Evolutionary conservation across 35 echinoderm and acorn worm genomes (phyloP), one percentile per base, ranked within the genome.

Genomic region (Eucidaris tribuloides): DNA sequence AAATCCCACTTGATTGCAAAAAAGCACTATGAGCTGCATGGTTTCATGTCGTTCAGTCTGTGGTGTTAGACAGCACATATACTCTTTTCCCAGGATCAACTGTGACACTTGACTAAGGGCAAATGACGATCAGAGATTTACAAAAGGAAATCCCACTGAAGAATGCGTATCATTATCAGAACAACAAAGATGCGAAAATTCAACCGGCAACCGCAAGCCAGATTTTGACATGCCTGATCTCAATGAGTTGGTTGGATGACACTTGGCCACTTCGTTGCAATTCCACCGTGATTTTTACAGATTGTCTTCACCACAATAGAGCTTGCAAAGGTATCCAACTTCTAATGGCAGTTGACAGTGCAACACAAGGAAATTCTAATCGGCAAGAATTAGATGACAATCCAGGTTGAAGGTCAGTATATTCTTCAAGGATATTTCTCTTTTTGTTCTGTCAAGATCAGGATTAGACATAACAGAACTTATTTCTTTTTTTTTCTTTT

Each of bases 321-420:
- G 35, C 23, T 71, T 18, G 32, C 24, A 19, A 71, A 71, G 32
- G 32, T 71, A 37, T n/a, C 65, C 22, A 71, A 32, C 32, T 71
- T n/a, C 20, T 71, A 33, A n/a, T 71, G 35, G 65, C 65, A 19
- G 65, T 71, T 71, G 65, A 71, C 2, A 71, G 35, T 25, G 65
- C n/a, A 37, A 79, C 5, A 43, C 2, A 5, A 20, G 34, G 43
- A 19, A n/a, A 14, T 5, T 43, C n/a, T 48, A 71, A 2, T 32
- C n/a, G 65, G 35, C 22, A 71, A 33, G 19, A n/a, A 71, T 32
- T 71, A n/a, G 65, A 71, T 71, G 65, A 71, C 19, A 71, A 27
- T 37, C 19, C 20, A 27, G 22, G 22, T 19, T n/a, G 35, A 71
- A 33, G 65, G 22, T 19, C 22, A 58, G 20, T n/a, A n/a, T n/a